phyloP scores from a whole-genome alignment of 2,888 invertebrate genomes.

The Stomorhina lunata region DNA sequence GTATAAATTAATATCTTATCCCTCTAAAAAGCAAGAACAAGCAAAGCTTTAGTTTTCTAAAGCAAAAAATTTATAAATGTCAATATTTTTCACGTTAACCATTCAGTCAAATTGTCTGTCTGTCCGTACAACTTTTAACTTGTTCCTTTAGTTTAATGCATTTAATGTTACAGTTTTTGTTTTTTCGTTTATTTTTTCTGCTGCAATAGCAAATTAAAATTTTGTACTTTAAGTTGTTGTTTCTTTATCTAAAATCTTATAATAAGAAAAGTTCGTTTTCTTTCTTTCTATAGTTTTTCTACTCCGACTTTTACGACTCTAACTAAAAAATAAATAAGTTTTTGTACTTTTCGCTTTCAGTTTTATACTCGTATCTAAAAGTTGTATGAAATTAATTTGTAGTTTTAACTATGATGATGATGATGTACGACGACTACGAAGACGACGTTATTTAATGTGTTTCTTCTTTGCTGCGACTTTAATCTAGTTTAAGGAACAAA shows the following conservation, averaged over 20 bases:
- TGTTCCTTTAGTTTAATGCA: constrained; percentile 37
- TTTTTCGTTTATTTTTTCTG: neutral
- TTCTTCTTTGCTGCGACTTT: constrained; percentile 13
- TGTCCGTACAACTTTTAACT: neutral
- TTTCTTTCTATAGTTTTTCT: neutral
- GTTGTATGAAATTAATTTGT: constrained; percentile 43
- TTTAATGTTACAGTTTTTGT: constrained; percentile 4
- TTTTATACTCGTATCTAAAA: constrained; percentile 17
- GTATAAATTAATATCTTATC: neutral
- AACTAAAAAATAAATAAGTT: neutral
- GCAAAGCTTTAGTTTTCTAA: neutral
- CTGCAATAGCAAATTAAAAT: constrained; percentile 52
- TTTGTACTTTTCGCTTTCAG: constrained; percentile 19
- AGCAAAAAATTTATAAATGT: constrained; percentile 4
- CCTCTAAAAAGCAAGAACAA: neutral
- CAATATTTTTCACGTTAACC: constrained; percentile 46
- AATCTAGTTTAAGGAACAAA: constrained; percentile 43
- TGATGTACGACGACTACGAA: constrained; percentile 32
- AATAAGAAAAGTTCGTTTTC: constrained; percentile 49
- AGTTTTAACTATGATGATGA: constrained; percentile 24
- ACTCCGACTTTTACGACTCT: neutral
- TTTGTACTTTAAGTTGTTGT: constrained; percentile 43
- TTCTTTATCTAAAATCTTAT: constrained; percentile 54
- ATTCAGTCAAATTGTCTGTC: neutral
- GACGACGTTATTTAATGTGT: too few species aligned